Evolutionary conservation across 2,888 invertebrate species (phyloP).

Genomic region (Hoplodrina ambigua): DNA sequence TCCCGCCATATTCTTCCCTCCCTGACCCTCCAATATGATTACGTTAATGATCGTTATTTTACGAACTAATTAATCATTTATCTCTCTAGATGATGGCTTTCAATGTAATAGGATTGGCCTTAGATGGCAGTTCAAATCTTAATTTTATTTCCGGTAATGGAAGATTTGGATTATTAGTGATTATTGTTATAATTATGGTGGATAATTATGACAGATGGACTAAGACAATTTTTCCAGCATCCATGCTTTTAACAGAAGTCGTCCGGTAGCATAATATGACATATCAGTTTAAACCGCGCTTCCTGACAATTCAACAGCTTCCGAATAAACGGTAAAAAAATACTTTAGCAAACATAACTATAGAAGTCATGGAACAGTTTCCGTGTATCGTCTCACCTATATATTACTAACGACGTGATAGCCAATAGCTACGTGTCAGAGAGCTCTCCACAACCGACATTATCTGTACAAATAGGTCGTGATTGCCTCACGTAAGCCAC

Average conservation of each 20-base stretch:
- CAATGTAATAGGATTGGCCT: slow-evolving; percentile 59
- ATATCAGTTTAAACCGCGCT: no score
- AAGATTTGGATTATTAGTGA: slow-evolving; percentile 2
- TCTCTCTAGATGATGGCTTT: slow-evolving; percentile 59
- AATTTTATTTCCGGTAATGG: slow-evolving; percentile 42
- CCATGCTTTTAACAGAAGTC: background rate
- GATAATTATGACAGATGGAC: background rate
- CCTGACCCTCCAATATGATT: slow-evolving; percentile 68
- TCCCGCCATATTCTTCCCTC: slow-evolving; percentile 66
- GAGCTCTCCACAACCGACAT: slow-evolving; percentile 44
- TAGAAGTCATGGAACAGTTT: background rate
- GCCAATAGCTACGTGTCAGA: slow-evolving; percentile 27
- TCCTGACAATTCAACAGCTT: background rate
- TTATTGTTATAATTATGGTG: background rate
- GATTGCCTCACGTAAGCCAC: slow-evolving; percentile 64
- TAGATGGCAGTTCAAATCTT: slow-evolving; percentile 47
- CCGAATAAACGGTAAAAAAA: background rate
- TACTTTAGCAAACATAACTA: slow-evolving; percentile 1
- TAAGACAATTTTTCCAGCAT: background rate
- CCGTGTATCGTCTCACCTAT: background rate
- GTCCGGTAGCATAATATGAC: background rate
- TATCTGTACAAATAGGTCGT: slow-evolving; percentile 54
- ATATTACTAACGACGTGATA: slow-evolving; percentile 14
- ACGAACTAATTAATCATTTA: slow-evolving; percentile 68
- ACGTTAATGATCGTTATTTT: slow-evolving; percentile 70